These are phyloP conservation scores for Microplitis deprimator DNA, from an alignment of 2,888 invertebrate species.

Conservation along the genomic window DNA sequence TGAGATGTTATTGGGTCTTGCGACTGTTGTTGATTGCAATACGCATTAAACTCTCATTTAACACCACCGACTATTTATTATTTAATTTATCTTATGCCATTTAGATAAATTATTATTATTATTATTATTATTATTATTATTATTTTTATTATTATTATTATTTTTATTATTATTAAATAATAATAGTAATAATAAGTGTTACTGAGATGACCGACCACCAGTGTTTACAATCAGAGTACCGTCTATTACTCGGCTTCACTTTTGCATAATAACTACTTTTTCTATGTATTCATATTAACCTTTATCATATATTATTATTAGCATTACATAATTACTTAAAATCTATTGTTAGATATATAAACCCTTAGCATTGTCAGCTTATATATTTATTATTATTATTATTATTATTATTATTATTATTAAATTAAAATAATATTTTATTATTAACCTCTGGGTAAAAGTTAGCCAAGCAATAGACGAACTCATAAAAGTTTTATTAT, in stretches of 20 bases:
- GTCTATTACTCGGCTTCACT: constrained; percentile 40
- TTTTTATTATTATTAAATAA: constrained; percentile 29
- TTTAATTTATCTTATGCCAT: background rate
- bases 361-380: background rate
- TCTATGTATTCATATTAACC: constrained; percentile 10
- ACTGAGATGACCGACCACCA: constrained; percentile 2
- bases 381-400: constrained; percentile 6
- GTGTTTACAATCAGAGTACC: constrained; percentile 5
- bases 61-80: constrained; percentile 10
- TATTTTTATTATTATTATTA: background rate
- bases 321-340: background rate
- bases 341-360: constrained; percentile 4
- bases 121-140: background rate
- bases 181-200: constrained; percentile 25
- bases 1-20: constrained; percentile 51
- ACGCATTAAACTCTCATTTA: constrained; percentile 54
- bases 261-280: constrained; percentile 2
- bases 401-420: constrained; percentile 13
- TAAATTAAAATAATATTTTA: background rate
- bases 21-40: constrained; percentile 63
- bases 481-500: background rate
- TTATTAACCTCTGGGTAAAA: constrained; percentile 15
- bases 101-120: background rate
- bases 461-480: background rate
- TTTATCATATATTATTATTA: background rate